These are phyloP conservation scores for Drosophila paucipuncta DNA, from an alignment of 2,888 invertebrate genomes.

Conservation along the genomic window DNA sequence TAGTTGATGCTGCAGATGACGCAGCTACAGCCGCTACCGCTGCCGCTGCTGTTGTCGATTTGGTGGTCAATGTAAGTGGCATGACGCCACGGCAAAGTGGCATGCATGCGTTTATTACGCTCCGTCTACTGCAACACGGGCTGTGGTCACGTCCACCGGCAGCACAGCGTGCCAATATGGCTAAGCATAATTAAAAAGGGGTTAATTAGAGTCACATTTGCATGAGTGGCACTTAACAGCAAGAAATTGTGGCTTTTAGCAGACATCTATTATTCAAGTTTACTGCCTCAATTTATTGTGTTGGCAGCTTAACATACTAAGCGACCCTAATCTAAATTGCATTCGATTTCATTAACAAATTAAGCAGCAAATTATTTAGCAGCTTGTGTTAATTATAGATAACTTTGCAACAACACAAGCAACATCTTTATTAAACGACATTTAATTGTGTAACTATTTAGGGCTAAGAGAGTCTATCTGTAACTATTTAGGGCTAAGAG, in stretches of 20 bases:
- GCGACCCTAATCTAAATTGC: background rate
- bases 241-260: constrained; percentile 15
- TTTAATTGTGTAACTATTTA: background rate
- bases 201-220: constrained; percentile 48
- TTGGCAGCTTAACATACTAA: constrained; percentile 23
- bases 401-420: background rate
- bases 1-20: constrained; percentile 14
- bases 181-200: constrained; percentile 60
- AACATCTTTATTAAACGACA: background rate
- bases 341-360: constrained; percentile 6
- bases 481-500: background rate
- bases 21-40: constrained; percentile 29
- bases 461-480: background rate
- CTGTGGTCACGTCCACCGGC: constrained; percentile 90
- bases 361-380: constrained; percentile 34
- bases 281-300: constrained; percentile 27
- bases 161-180: constrained; percentile 86
- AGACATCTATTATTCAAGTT: constrained; percentile 10
- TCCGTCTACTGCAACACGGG: constrained; percentile 90
- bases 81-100: constrained; percentile 91
- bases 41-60: constrained; percentile 58
- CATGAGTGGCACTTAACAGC: constrained; percentile 6
- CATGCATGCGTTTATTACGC: constrained; percentile 89
- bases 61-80: constrained; percentile 86
- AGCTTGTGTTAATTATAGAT: constrained; percentile 29